A percentile compares a stretch with the other conserved stretches of the same genome.
Evolutionary conservation across 2,113 vertebrate species (phyloP).

Genomic region (Pica pica): DNA sequence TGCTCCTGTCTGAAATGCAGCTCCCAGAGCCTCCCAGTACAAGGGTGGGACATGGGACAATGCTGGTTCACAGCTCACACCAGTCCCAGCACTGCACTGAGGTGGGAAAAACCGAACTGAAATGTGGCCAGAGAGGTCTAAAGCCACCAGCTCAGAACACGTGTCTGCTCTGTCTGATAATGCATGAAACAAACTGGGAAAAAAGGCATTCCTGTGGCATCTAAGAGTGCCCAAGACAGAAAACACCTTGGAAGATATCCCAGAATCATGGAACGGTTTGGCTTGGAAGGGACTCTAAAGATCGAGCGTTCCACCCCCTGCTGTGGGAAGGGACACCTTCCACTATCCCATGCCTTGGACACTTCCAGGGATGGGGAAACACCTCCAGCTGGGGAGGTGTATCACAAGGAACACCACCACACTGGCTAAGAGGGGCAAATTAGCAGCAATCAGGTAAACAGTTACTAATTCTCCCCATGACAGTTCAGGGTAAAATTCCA

Average conservation of each 20-base stretch:
- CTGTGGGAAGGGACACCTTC: not conserved
- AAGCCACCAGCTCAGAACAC: not conserved
- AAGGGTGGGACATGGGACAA: not conserved
- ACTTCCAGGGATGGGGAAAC: not conserved
- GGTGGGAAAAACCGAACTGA: not conserved
- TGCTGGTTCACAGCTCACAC: fast-evolving
- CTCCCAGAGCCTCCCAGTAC: not conserved
- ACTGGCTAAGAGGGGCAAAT: not conserved
- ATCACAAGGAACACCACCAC: not conserved
- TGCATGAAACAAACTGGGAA: not conserved
- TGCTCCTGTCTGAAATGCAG: fast-evolving
- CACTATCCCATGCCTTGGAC: not conserved
- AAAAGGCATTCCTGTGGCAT: not conserved
- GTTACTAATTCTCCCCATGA: fast-evolving
- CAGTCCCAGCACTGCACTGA: not conserved
- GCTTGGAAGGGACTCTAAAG: not conserved
- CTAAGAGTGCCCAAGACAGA: not conserved
- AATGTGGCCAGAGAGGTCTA: not conserved
- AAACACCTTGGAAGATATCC: not conserved
- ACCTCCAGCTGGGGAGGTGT: not conserved
- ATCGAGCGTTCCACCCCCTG: not conserved
- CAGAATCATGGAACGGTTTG: not conserved
- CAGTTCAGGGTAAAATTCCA: not conserved
- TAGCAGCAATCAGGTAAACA: not conserved
- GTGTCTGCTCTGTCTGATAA: not conserved